Conservation (phyloP, 2,888 invertebrate species). For the Stenodera caucasica region DNA sequence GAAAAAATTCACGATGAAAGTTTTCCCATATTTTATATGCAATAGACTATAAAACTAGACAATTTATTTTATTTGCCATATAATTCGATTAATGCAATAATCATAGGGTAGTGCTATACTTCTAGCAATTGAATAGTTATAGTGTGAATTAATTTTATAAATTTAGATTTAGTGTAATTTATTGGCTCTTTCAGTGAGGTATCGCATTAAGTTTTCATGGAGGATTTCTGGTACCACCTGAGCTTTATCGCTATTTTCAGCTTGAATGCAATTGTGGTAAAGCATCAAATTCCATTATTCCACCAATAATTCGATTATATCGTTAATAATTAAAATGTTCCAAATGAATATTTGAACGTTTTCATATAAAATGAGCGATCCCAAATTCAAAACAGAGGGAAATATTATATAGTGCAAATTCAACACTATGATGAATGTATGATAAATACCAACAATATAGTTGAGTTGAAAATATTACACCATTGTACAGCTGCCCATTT, state of each 20-base stretch:
- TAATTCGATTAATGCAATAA: neutral
- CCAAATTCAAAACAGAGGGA: neutral
- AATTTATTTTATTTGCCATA: neutral
- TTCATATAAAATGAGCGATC: neutral
- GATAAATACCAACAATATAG: constrained; percentile 33
- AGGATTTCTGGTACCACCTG: constrained; percentile 34
- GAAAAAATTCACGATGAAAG: constrained; percentile 30
- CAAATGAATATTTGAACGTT: neutral
- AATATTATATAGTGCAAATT: neutral
- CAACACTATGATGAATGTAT: constrained; percentile 28
- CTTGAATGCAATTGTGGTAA: neutral
- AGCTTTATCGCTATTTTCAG: constrained; percentile 29
- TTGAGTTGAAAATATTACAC: constrained; percentile 23
- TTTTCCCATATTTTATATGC: neutral
- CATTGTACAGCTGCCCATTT: constrained; percentile 18
- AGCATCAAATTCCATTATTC: neutral
- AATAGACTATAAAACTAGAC: neutral
- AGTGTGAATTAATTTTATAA: constrained; percentile 7
- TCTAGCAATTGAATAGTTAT: neutral
- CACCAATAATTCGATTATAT: constrained; percentile 1
- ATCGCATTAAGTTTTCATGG: constrained; percentile 40
- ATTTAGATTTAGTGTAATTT: constrained; percentile 33
- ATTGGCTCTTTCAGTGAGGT: constrained; percentile 35
- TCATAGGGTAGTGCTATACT: too few relatives aligned
- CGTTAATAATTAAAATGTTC: neutral